phyloP scores from a whole-genome alignment of 1,140 invertebrate genomes.

The Charaxes varanes region DNA sequence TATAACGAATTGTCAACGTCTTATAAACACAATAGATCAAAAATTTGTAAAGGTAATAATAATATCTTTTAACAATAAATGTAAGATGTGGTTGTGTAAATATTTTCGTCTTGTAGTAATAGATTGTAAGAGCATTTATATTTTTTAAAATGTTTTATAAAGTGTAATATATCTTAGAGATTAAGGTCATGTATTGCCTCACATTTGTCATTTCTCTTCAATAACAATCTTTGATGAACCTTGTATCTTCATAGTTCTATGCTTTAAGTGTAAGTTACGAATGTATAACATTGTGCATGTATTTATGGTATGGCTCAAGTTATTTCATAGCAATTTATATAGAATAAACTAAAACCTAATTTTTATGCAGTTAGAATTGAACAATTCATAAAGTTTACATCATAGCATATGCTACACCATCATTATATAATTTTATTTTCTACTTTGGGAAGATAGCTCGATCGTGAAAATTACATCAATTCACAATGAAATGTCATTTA shows the following conservation, averaged over 20 bases:
- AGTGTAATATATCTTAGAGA: conserved; percentile 24
- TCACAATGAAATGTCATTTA: too few relatives aligned
- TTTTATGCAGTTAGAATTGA: too few relatives aligned
- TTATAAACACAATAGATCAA: too few relatives aligned
- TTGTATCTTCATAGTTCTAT: neutral
- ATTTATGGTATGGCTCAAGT: conserved; percentile 2
- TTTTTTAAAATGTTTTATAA: conserved; percentile 47
- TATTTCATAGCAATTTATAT: neutral
- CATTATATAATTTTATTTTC: too few relatives aligned
- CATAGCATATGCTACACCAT: too few relatives aligned
- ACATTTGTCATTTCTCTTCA: conserved; percentile 4
- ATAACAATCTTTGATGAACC: too few relatives aligned
- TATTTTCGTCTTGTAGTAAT: conserved; percentile 43
- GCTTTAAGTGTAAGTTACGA: conserved; percentile 28
- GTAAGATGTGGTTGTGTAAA: conserved; percentile 47
- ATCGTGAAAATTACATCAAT: too few relatives aligned
- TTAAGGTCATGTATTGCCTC: conserved; percentile 19
- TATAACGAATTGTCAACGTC: too few relatives aligned
- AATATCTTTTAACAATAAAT: neutral
- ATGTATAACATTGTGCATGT: conserved; percentile 40
- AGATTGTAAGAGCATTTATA: conserved; percentile 45
- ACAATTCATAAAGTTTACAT: neutral
- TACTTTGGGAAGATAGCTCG: too few relatives aligned
- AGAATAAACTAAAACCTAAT: too few relatives aligned
- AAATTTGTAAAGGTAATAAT: too few relatives aligned